Base-by-base conservation (phyloP, 2,888 invertebrate genomes). In the Netelia inedita region DNA sequence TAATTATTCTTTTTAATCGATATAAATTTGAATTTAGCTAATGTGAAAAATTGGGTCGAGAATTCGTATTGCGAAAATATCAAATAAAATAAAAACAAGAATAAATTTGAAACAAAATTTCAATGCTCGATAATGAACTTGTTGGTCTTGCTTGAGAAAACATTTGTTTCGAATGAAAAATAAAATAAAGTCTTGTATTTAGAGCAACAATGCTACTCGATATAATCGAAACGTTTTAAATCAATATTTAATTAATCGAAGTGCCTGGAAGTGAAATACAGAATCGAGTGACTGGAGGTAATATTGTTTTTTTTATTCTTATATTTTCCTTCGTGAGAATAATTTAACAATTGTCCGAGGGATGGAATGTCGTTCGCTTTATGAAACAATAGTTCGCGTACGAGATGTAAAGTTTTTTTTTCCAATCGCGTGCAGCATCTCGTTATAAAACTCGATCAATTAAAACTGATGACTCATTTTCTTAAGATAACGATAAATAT, bases 401-500 rank as follows among this genome's bases (percentile, higher is more conserved):
- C 73, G 41, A 59, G 11, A 28, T 65, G 14, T 57, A 28, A 3
- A 10, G 59, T 57, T 14, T 23, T 41, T 23, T 41, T 41, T 57
- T 43, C 14, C 28, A 59, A 35, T 8, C 73, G 73, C 35, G 68
- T 73, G 28, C 50, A 50, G 73, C 43, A 35, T 16, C 43, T 19
- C 73, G 73, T 74, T 74, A 46, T 16, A 50, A 79, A 14, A 46
- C 59, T 35, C 53, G 72, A 43, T 66, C 16, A 80, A 59, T 68
- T 80, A 68, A 73, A 59, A 50, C 57, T 65, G 59, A 76, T 82
- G 82, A 71, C 71, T 76, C 75, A 76, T 72, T 50, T 82, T 55
- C 46, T 46, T 57, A 66, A 66, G 9, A 16, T 6, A 16, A 19
- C 9, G 55, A n/a, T 57, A 23, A 21, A 6, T 57, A 16, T 43